A percentile compares a stretch with the other conserved stretches of the same genome.
Evolutionary conservation across 2,888 invertebrate genomes (phyloP).

Genomic region (Rhagophthalmus giganteus): DNA sequence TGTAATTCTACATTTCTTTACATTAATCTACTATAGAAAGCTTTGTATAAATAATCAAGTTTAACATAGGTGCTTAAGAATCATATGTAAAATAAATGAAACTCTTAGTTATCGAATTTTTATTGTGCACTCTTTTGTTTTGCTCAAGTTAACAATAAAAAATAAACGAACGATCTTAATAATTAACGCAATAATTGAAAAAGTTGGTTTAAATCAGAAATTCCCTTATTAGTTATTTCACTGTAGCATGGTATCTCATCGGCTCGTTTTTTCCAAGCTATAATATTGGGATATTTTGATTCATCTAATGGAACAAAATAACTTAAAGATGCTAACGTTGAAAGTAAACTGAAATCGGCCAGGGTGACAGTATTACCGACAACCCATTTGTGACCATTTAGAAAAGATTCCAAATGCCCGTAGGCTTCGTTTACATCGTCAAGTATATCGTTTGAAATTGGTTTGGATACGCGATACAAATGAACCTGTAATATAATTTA

Average conservation of each 20-base stretch:
- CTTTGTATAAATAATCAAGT: too few species aligned
- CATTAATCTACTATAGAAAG: too few species aligned
- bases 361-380: not conserved
- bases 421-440: not conserved
- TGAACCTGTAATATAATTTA: too few species aligned
- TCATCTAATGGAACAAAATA: not conserved
- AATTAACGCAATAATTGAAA: too few species aligned
- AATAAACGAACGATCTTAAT: too few species aligned
- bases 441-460: not conserved
- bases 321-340: not conserved
- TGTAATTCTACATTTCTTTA: too few species aligned
- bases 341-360: conserved; percentile 1
- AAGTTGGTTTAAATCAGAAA: conserved; percentile 1
- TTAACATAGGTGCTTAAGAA: too few species aligned
- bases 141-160: too few species aligned
- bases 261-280: not conserved
- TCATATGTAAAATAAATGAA: too few species aligned
- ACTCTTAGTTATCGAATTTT: too few species aligned
- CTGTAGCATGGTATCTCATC: not conserved
- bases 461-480: too few species aligned
- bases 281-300: not conserved
- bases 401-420: not conserved
- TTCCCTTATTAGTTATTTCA: not conserved
- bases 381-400: not conserved
- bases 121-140: too few species aligned